These are phyloP conservation scores for Hylaea fasciaria DNA, from an alignment of 2,888 invertebrate species.

Conservation along the genomic window DNA sequence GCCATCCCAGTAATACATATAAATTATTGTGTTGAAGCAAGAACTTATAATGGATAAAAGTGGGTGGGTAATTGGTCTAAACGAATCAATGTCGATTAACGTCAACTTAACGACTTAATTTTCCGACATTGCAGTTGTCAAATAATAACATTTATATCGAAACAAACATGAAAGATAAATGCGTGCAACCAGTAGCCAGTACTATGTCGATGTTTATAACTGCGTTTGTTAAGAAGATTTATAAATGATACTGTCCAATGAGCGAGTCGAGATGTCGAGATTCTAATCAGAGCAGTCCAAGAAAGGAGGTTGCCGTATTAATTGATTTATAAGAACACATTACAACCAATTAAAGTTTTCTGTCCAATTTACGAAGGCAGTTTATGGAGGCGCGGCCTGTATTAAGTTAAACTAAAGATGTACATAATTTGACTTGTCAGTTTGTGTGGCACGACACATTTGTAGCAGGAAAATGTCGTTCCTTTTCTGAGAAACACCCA, in stretches of 20 bases:
- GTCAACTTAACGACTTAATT: slow-evolving; percentile 31
- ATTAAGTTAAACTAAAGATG: slow-evolving; percentile 52
- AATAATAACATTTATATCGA: slow-evolving; percentile 38
- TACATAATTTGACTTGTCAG: slow-evolving; percentile 55
- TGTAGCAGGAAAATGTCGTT: slow-evolving; percentile 35
- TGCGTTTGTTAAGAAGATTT: slow-evolving; percentile 54
- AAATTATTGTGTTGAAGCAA: slow-evolving; percentile 11
- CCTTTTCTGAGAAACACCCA: slow-evolving; percentile 25
- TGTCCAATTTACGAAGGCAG: slow-evolving; percentile 59
- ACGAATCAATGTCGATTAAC: slow-evolving; percentile 22
- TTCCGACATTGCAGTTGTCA: slow-evolving; percentile 34
- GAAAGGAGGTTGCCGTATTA: slow-evolving; percentile 63
- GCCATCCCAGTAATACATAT: neutral
- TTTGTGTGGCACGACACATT: slow-evolving; percentile 52
- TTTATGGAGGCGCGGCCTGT: slow-evolving; percentile 56
- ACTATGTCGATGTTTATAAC: slow-evolving; percentile 47
- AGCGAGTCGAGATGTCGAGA: slow-evolving; percentile 52
- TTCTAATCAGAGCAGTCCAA: slow-evolving; percentile 62
- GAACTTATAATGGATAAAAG: slow-evolving; percentile 12
- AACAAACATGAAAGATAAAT: slow-evolving; percentile 44
- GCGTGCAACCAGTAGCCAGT: slow-evolving; percentile 38
- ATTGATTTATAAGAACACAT: slow-evolving; percentile 75
- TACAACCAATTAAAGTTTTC: slow-evolving; percentile 72
- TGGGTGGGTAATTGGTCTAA: slow-evolving; percentile 28
- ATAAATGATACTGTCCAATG: slow-evolving; percentile 57